phyloP scores from a whole-genome alignment of 2,888 invertebrate genomes.

The Hirtodrosophila histrioides region DNA sequence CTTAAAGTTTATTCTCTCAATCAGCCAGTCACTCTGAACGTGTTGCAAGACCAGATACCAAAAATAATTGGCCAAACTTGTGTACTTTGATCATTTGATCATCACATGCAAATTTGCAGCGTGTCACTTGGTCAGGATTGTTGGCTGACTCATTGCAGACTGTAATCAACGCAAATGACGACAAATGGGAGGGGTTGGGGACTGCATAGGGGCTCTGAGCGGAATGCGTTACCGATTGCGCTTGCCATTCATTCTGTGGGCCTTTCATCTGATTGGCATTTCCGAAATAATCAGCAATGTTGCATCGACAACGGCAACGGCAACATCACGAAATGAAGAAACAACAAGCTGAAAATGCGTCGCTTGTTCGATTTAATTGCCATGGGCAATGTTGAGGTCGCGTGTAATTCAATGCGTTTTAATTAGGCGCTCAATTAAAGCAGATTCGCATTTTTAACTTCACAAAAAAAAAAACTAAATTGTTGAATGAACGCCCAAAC shows the following conservation, averaged over 20 bases:
- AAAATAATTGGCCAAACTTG: conserved; percentile 65
- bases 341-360: conserved; percentile 52
- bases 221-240: conserved; percentile 25
- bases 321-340: conserved; percentile 52
- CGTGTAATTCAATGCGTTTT: conserved; percentile 76
- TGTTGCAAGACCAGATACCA: conserved; percentile 7
- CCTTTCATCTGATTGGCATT: conserved; percentile 79
- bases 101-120: conserved; percentile 5
- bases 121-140: conserved; percentile 32
- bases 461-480: conserved; percentile 3
- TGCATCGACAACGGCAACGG: conserved; percentile 59
- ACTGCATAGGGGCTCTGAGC: conserved; percentile 5
- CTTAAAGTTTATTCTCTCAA: conserved; percentile 20
- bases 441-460: conserved; percentile 58
- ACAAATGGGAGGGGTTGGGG: conserved; percentile 12
- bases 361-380: conserved; percentile 76
- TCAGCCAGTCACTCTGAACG: background rate
- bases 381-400: conserved; percentile 60
- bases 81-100: conserved; percentile 51
- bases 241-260: conserved; percentile 39
- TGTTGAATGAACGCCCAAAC: conserved; percentile 26
- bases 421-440: conserved; percentile 73
- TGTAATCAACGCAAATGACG: conserved; percentile 52
- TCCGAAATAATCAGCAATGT: conserved; percentile 72
- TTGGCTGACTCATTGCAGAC: conserved; percentile 55